A percentile compares a stretch with the other conserved stretches of the same genome.
Conservation (phyloP, 1,140 invertebrate species). For the Sesamia nonagrioides region DNA sequence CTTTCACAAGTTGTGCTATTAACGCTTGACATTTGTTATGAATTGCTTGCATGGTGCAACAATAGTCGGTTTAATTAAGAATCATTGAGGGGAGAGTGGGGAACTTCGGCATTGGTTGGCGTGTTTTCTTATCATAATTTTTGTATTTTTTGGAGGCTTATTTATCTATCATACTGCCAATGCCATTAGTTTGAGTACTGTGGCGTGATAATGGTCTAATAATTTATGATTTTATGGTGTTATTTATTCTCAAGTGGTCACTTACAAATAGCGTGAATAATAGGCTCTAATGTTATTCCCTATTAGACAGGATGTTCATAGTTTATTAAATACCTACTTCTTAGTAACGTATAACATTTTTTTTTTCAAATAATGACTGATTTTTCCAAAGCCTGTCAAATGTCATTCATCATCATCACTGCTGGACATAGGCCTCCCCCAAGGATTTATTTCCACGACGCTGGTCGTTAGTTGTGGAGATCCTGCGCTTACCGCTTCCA, state of each 20-base stretch:
- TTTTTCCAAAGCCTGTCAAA: too few relatives aligned
- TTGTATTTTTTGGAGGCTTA: constrained; percentile 8
- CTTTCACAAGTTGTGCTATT: constrained; percentile 56
- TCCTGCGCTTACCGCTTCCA: too few relatives aligned
- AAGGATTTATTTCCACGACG: too few relatives aligned
- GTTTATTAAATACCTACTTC: too few relatives aligned
- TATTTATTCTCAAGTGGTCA: not conserved
- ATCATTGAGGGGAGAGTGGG: constrained; percentile 45
- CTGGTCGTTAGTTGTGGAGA: too few relatives aligned
- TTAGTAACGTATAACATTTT: too few relatives aligned
- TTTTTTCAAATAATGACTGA: too few relatives aligned
- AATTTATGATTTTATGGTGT: not conserved
- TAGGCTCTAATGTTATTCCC: not conserved
- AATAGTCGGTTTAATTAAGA: constrained; percentile 66
- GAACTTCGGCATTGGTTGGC: constrained; percentile 19
- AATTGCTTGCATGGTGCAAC: constrained; percentile 63
- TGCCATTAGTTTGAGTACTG: not conserved
- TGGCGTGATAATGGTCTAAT: constrained; percentile 6
- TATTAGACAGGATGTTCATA: too few relatives aligned
- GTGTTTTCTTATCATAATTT: constrained; percentile 35
- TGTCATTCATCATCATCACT: too few relatives aligned
- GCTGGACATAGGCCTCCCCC: too few relatives aligned
- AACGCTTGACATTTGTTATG: constrained; percentile 63
- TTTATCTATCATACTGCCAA: constrained; percentile 2
- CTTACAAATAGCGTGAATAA: not conserved